A percentile compares a stretch with the other conserved stretches of the same genome.
These are phyloP conservation scores for Lagria hirta DNA, from an alignment of 2,888 invertebrate genomes.

Conservation along the genomic window DNA sequence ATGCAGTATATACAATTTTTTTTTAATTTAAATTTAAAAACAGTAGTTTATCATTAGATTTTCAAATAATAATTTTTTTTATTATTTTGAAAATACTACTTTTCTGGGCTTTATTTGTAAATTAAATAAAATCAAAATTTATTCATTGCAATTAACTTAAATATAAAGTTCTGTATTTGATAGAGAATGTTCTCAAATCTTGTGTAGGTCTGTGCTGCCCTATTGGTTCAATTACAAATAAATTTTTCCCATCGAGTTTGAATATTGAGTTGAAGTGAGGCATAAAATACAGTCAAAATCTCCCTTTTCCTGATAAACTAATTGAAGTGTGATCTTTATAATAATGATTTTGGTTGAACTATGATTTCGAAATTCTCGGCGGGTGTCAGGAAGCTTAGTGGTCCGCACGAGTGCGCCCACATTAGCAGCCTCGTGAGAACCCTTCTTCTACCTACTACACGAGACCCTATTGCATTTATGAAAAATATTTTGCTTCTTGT, in stretches of 20 bases:
- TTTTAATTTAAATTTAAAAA: no score
- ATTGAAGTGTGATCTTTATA: constrained; percentile 47
- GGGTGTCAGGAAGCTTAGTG: constrained; percentile 47
- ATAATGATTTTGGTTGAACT: constrained; percentile 43
- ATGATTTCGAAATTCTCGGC: constrained; percentile 45
- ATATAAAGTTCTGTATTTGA: no score
- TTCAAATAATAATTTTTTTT: no score
- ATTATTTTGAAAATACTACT: no score
- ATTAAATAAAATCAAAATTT: no score
- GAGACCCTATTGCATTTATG: constrained; percentile 4
- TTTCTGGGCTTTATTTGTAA: no score
- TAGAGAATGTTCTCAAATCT: no score
- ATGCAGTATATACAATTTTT: no score
- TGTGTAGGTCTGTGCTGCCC: no score
- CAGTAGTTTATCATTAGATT: no score
- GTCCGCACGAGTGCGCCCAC: constrained; percentile 49
- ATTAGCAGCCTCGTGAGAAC: constrained; percentile 47
- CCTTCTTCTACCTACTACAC: constrained; percentile 18
- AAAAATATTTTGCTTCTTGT: constrained; percentile 5
- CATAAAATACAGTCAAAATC: constrained; percentile 34
- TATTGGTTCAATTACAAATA: constrained; percentile 1
- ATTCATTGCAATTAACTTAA: no score
- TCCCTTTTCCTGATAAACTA: constrained; percentile 39
- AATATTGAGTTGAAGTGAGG: constrained; percentile 26
- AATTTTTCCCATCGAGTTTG: constrained; percentile 29